Conservation (phyloP, 2,888 invertebrate species). For the Entomobrya multifasciata region DNA sequence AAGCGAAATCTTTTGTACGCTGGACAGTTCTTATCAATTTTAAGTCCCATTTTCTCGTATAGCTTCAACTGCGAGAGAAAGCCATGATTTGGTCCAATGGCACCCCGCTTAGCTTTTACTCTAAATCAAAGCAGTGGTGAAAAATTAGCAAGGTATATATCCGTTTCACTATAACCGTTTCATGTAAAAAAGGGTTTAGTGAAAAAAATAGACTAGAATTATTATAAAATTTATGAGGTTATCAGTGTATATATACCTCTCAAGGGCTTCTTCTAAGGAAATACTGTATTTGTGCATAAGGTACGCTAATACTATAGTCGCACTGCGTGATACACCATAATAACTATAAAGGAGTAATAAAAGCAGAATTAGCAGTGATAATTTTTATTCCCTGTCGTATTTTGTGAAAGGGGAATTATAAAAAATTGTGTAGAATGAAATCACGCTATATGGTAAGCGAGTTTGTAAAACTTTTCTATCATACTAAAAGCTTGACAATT, state of each 20-base stretch:
- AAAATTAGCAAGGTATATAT: neutral
- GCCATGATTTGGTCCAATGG: conserved; percentile 89
- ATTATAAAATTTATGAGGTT: neutral
- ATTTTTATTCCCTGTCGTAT: conserved; percentile 16
- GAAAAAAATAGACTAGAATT: neutral
- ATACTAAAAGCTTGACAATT: too few species aligned
- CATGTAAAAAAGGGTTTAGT: neutral
- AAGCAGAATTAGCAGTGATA: conserved; percentile 37
- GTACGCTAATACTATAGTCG: conserved; percentile 92
- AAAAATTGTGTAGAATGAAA: neutral
- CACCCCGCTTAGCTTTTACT: conserved; percentile 74
- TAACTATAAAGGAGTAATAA: conserved; percentile 83
- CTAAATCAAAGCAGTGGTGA: too few species aligned
- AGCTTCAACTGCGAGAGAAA: conserved; percentile 90
- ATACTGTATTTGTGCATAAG: conserved; percentile 92
- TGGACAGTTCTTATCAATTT: conserved; percentile 84
- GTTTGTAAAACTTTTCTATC: neutral
- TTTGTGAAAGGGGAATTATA: neutral
- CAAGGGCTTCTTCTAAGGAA: conserved; percentile 87
- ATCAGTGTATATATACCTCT: conserved; percentile 80
- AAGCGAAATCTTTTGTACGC: conserved; percentile 87
- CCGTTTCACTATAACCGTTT: neutral
- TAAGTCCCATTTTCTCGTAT: conserved; percentile 89
- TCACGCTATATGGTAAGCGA: neutral
- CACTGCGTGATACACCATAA: conserved; percentile 94